Percentiles rank a stretch among this genome's conserved stretches.
Evolutionary conservation across 30 jellyfish, hydroid and myxozoan genomes (phyloP).

Genomic region (Nemopilema nomurai): DNA sequence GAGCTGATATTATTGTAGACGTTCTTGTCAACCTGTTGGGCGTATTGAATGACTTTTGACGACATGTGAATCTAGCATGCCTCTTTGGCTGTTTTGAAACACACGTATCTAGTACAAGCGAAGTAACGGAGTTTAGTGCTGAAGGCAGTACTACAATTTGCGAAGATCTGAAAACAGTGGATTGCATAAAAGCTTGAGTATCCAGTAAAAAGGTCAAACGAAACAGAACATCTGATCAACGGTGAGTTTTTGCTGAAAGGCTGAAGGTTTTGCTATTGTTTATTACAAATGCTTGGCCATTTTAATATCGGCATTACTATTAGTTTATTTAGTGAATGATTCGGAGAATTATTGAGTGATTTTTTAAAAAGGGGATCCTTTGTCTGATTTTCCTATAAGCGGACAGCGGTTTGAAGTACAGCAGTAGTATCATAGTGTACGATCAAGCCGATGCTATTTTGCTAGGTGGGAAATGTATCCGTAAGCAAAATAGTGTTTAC

Average conservation of each 20-base stretch:
- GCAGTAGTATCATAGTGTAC: too few species aligned
- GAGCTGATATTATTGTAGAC: constrained; percentile 2
- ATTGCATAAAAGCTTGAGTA: not conserved
- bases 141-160: not conserved
- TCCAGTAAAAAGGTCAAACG: not conserved
- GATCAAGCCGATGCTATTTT: too few species aligned
- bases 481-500: too few species aligned
- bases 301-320: not conserved
- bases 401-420: too few species aligned
- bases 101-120: not conserved
- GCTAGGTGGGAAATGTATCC: too few species aligned
- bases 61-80: not conserved
- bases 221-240: not conserved
- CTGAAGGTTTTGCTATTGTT: not conserved
- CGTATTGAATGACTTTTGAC: not conserved
- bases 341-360: not conserved
- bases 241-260: not conserved
- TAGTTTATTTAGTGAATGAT: not conserved
- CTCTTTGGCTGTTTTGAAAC: not conserved
- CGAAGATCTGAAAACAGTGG: not conserved
- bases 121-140: not conserved
- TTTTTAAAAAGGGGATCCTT: too few species aligned
- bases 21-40: not conserved
- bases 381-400: too few species aligned
- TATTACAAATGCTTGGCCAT: not conserved